phyloP scores from a whole-genome alignment of 2,797 vertebrate genomes.

The Sebastolobus alascanus region DNA sequence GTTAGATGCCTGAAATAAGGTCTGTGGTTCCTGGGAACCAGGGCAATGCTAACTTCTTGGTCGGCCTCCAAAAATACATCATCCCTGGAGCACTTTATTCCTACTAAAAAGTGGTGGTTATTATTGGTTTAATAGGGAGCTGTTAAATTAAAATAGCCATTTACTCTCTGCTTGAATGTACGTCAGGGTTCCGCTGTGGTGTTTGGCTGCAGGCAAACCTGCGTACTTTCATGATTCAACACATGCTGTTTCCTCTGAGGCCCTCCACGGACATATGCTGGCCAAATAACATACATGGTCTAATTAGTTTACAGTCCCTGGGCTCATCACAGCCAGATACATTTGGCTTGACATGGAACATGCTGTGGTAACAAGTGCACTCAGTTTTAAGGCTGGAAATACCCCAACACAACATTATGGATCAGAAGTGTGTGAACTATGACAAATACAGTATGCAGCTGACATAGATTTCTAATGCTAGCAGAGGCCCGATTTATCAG shows the following conservation, averaged over 20 bases:
- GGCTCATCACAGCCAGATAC: constrained; percentile 6
- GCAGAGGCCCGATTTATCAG: no score
- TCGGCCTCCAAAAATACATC: no score
- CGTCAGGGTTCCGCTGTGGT: constrained; percentile 17
- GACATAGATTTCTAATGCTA: background rate
- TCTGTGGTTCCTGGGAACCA: no score
- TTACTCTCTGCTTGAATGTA: constrained; percentile 1
- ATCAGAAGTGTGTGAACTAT: constrained; percentile 3
- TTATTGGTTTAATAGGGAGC: background rate
- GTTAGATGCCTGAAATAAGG: no score
- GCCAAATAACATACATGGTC: constrained; percentile 28
- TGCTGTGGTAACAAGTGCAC: constrained; percentile 24
- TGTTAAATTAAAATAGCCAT: background rate
- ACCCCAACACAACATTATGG: background rate
- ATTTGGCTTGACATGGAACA: constrained; percentile 28
- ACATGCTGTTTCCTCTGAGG: constrained; percentile 32
- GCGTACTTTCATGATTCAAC: constrained; percentile 26
- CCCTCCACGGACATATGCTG: constrained; percentile 37
- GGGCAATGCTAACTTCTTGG: no score
- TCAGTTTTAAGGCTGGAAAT: background rate
- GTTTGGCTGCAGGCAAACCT: constrained; percentile 32
- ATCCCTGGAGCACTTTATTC: background rate
- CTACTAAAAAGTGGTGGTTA: background rate
- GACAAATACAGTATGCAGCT: background rate
- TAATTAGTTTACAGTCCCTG: constrained; percentile 42